Evolutionary conservation across 2,797 vertebrate species (phyloP).

Genomic region (Sebastes matsubarae): DNA sequence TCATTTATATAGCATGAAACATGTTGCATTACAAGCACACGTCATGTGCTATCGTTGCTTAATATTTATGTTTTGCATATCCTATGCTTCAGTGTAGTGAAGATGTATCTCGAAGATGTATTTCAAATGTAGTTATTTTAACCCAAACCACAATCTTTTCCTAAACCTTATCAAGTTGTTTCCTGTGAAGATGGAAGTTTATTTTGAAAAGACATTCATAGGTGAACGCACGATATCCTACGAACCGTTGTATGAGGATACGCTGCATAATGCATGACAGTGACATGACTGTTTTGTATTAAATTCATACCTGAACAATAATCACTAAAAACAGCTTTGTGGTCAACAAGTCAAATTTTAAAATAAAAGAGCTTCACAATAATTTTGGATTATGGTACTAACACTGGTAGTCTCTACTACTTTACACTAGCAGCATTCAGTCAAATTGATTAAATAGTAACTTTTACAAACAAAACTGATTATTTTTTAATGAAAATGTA

Average conservation of each 20-base stretch:
- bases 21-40: background rate
- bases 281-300: background rate
- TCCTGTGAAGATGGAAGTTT: background rate
- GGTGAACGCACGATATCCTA: too few species aligned
- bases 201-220: background rate
- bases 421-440: background rate
- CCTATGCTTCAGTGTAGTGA: background rate
- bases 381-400: background rate
- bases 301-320: background rate
- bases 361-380: background rate
- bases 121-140: background rate
- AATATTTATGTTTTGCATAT: background rate
- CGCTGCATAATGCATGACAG: background rate
- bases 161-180: background rate
- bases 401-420: background rate
- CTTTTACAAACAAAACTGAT: background rate
- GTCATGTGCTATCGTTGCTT: background rate
- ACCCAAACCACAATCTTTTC: background rate
- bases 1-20: slow-evolving; percentile 14
- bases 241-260: too few species aligned
- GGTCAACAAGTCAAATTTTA: background rate
- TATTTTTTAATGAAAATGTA: background rate
- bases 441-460: background rate
- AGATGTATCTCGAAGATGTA: background rate
- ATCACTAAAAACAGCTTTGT: background rate